Conservation (phyloP, 2,113 vertebrate species). For the Smithornis capensis region DNA sequence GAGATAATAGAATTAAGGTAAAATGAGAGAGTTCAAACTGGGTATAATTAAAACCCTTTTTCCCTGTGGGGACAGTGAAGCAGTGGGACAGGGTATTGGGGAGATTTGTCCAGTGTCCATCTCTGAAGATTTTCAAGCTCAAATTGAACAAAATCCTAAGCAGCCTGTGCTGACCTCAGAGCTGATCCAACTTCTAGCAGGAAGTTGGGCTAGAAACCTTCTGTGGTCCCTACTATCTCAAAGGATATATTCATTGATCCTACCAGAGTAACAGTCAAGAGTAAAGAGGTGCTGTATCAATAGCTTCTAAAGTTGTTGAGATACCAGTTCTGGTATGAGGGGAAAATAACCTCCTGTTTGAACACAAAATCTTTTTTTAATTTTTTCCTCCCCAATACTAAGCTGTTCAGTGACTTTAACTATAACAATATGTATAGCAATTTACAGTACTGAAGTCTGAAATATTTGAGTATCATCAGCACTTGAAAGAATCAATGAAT, state of each 20-base stretch:
- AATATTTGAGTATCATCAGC: neutral
- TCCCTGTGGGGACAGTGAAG: neutral
- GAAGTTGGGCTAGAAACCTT: neutral
- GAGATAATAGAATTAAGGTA: neutral
- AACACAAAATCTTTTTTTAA: neutral
- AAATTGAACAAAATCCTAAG: neutral
- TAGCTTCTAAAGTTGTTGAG: neutral
- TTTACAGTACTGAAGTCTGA: neutral
- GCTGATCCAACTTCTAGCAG: neutral
- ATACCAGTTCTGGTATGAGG: neutral
- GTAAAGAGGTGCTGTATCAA: neutral
- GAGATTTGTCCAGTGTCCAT: neutral
- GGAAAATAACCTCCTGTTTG: neutral
- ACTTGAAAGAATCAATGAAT: neutral
- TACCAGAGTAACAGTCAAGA: neutral
- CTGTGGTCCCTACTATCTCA: neutral
- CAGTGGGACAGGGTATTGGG: neutral
- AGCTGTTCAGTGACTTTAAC: neutral
- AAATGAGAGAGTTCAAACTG: neutral
- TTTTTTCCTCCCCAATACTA: rapidly evolving
- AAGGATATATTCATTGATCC: neutral
- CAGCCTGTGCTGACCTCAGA: neutral
- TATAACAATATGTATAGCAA: neutral
- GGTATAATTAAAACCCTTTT: neutral
- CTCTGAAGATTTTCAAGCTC: neutral